phyloP scores from a whole-genome alignment of 2,888 invertebrate species.

The Cerastoderma edule region DNA sequence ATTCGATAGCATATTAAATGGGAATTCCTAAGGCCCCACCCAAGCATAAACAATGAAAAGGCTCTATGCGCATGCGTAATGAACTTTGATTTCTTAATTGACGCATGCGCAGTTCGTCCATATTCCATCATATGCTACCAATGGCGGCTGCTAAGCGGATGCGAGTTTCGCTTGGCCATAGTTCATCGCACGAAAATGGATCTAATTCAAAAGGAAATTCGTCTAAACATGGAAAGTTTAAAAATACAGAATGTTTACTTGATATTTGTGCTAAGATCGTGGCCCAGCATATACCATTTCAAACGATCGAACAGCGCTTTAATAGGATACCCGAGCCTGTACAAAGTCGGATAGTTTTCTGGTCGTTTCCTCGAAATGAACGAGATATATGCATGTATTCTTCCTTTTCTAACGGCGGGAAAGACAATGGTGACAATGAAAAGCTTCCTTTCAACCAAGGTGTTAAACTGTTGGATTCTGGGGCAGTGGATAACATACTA shows the following conservation, averaged over 20 bases:
- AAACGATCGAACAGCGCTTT: slow-evolving; percentile 93
- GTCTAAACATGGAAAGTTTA: slow-evolving; percentile 70
- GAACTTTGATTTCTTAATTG: slow-evolving; percentile 59
- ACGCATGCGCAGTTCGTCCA: slow-evolving; percentile 73
- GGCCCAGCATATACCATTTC: slow-evolving; percentile 93
- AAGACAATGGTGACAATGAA: slow-evolving; percentile 88
- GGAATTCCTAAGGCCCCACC: slow-evolving; percentile 70
- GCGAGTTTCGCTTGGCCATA: slow-evolving; percentile 76
- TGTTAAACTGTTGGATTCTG: slow-evolving; percentile 91
- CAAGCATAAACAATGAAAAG: slow-evolving; percentile 60
- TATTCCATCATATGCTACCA: slow-evolving; percentile 76
- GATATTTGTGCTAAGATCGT: slow-evolving; percentile 93
- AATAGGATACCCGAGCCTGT: slow-evolving; percentile 95
- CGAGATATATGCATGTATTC: slow-evolving; percentile 96
- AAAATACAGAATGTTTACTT: slow-evolving; percentile 88
- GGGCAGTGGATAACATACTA: slow-evolving; percentile 92
- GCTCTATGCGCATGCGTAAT: slow-evolving; percentile 71
- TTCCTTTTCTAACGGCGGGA: slow-evolving; percentile 87
- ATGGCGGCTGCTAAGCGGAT: slow-evolving; percentile 81
- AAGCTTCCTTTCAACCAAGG: slow-evolving; percentile 94
- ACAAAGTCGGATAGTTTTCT: slow-evolving; percentile 93
- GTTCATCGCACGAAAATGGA: slow-evolving; percentile 69
- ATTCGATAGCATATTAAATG: slow-evolving; percentile 64
- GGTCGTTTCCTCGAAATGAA: slow-evolving; percentile 95
- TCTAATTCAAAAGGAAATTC: slow-evolving; percentile 67